phyloP scores from a whole-genome alignment of 2,113 vertebrate species.

The Eolophus roseicapilla region DNA sequence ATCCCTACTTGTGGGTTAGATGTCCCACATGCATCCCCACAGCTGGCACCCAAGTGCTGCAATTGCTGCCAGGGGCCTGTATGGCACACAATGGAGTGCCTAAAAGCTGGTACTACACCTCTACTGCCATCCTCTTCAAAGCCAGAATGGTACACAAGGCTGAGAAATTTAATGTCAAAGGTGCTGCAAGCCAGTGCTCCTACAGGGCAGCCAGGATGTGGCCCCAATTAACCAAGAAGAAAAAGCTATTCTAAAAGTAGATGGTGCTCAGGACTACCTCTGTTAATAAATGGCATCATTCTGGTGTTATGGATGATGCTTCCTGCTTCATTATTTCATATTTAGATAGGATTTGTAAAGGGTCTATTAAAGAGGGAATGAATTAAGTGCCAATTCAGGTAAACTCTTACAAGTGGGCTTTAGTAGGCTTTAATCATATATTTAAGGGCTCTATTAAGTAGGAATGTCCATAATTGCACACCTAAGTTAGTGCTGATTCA shows the following conservation, averaged over 20 bases:
- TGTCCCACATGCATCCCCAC: background rate
- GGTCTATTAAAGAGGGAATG: background rate
- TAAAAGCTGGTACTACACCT: background rate
- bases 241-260: background rate
- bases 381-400: background rate
- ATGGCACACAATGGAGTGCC: fast-evolving
- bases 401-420: background rate
- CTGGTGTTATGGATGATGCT: background rate
- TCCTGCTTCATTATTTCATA: background rate
- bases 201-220: background rate
- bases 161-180: background rate
- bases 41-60: background rate
- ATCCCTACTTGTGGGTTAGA: background rate
- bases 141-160: background rate
- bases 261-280: background rate
- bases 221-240: background rate
- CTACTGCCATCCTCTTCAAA: background rate
- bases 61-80: background rate
- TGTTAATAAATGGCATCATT: background rate
- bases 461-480: background rate
- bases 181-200: background rate
- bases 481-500: background rate
- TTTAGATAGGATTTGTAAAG: background rate
- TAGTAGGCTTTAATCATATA: background rate
- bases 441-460: background rate